Evolutionary conservation across 2,888 invertebrate genomes (phyloP).

Genomic region (Amblyjoppa fuscipennis): DNA sequence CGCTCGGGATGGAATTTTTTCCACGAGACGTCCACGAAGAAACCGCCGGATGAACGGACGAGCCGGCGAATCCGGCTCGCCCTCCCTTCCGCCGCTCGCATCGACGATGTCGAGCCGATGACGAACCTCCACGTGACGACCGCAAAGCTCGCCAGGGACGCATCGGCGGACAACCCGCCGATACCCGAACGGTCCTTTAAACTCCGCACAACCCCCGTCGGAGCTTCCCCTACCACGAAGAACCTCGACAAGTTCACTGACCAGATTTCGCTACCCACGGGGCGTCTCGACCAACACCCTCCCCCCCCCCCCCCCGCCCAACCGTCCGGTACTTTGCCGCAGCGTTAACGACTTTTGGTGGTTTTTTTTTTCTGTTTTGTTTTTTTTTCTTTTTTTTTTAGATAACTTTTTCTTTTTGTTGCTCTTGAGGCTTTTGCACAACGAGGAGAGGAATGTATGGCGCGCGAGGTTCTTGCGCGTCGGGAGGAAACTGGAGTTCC

Average conservation of each 20-base stretch:
- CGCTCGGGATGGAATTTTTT: conserved; percentile 32
- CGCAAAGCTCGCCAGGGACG: conserved; percentile 50
- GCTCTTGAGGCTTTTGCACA: not conserved
- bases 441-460: not conserved
- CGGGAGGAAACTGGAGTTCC: not conserved
- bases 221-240: not conserved
- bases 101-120: conserved; percentile 55
- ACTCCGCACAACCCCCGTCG: not conserved
- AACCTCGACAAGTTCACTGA: conserved; percentile 55
- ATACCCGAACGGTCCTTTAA: conserved; percentile 43
- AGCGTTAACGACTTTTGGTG: not conserved
- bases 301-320: too few species aligned
- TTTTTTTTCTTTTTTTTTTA: not conserved
- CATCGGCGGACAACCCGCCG: conserved; percentile 48
- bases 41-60: conserved; percentile 31
- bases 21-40: not conserved
- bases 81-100: conserved; percentile 5
- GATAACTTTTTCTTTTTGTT: not conserved
- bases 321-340: conserved; percentile 6
- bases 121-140: conserved; percentile 55
- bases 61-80: conserved; percentile 41
- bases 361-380: not conserved
- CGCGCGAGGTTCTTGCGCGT: not conserved
- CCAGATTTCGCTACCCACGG: conserved; percentile 27
- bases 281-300: conserved; percentile 2